These are phyloP conservation scores for Incurvaria masculella DNA, from an alignment of 2,888 invertebrate species.

Conservation along the genomic window DNA sequence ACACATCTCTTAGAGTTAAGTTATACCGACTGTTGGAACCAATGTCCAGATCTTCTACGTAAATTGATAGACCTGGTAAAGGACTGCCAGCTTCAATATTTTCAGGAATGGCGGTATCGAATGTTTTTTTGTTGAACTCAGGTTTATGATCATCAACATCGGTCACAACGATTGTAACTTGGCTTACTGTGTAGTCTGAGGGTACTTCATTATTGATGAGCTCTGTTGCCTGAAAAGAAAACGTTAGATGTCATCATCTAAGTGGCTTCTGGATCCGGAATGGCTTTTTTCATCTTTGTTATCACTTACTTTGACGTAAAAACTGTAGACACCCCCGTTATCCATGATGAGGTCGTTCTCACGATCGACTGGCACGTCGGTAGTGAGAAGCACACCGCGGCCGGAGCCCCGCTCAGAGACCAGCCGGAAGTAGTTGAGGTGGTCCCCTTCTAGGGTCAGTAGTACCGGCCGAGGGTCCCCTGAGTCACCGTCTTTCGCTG, in stretches of 20 bases:
- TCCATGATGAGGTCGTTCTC: constrained; percentile 71
- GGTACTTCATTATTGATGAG: constrained; percentile 68
- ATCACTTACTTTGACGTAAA: constrained; percentile 49
- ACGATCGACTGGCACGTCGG: constrained; percentile 65
- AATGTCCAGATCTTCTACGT: constrained; percentile 69
- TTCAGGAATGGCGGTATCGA: constrained; percentile 71
- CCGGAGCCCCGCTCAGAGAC: constrained; percentile 52
- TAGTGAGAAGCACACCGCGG: constrained; percentile 59
- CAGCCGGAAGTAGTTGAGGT: constrained; percentile 65
- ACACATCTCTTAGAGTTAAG: constrained; percentile 57
- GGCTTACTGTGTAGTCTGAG: constrained; percentile 63
- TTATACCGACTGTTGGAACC: constrained; percentile 71
- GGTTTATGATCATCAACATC: constrained; percentile 78
- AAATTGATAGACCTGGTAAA: constrained; percentile 68
- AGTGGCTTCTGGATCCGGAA: not conserved
- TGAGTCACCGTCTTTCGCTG: constrained; percentile 78
- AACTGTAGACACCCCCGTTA: constrained; percentile 75
- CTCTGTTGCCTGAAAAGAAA: constrained; percentile 61
- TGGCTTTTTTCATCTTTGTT: not conserved
- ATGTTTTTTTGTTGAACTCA: constrained; percentile 63
- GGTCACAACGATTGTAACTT: constrained; percentile 73
- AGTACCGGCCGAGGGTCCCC: constrained; percentile 66
- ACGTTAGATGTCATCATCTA: constrained; percentile 8
- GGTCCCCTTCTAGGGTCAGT: constrained; percentile 68
- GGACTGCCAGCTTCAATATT: constrained; percentile 69